Conservation (phyloP, 2,113 vertebrate genomes). For the Stigmatopora argus region DNA sequence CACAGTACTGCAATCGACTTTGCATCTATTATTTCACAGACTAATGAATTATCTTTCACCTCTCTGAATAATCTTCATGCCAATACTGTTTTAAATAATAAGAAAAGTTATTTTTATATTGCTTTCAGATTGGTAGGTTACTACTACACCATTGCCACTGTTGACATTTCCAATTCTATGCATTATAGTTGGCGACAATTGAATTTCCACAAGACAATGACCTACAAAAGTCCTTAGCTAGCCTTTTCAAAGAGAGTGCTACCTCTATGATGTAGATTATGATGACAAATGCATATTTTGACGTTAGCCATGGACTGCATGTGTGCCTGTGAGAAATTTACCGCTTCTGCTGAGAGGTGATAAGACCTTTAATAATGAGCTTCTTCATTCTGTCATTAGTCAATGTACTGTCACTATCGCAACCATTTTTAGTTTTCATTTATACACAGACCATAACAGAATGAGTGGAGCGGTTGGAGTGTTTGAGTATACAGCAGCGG, state of each 20-base stretch:
- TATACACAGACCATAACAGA: slow-evolving; percentile 31
- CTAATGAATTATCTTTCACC: not conserved
- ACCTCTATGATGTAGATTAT: slow-evolving; percentile 35
- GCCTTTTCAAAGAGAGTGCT: slow-evolving; percentile 28
- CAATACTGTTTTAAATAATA: not conserved
- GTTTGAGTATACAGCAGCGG: slow-evolving; percentile 11
- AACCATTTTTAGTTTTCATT: slow-evolving; percentile 38
- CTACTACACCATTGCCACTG: no score
- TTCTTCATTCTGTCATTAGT: slow-evolving; percentile 55
- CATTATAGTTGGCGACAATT: not conserved
- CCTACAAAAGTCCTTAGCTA: slow-evolving; percentile 19
- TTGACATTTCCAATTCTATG: not conserved
- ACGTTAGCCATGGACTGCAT: not conserved
- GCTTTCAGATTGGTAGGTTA: not conserved
- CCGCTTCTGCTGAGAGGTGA: slow-evolving; percentile 49
- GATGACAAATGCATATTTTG: slow-evolving; percentile 29
- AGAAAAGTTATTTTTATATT: not conserved
- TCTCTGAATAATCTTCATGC: not conserved
- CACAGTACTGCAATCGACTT: no score
- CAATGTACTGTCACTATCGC: slow-evolving; percentile 45
- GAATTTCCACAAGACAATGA: slow-evolving; percentile 14
- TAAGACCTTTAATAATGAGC: slow-evolving; percentile 58
- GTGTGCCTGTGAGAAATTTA: slow-evolving; percentile 14
- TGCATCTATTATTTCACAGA: no score
- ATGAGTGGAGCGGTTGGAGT: not conserved